Base-by-base conservation (phyloP, 2,797 vertebrate species). In the Hemitrygon akajei region DNA sequence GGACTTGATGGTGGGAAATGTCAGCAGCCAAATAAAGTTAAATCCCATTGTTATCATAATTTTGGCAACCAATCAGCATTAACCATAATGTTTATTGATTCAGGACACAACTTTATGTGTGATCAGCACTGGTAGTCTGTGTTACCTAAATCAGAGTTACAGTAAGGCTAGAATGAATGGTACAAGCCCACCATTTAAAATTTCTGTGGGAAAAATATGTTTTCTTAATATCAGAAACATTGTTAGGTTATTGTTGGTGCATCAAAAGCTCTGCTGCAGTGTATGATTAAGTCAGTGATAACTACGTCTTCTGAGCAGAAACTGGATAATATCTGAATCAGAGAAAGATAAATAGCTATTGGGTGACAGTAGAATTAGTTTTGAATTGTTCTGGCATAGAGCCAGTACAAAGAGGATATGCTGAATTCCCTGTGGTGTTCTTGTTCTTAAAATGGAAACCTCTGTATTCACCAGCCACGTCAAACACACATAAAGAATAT, bases 261-360 rank as follows among this genome's bases (percentile, higher is more conserved):
- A 3, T 89, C 58, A 30, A 69, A 22, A 18, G 34, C 22, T 34
- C 87, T 91, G 60, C 2, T 87, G 22, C 16, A 37, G n/a, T 60
- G 63, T 20, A 9, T 34, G 60, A 37, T 69, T 34, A 37, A 69
- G 34, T 10, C 60, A 91, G 87, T 34, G 87, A 66, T n/a, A 34
- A 63, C 30, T 66, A 40, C n/a, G 66, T 66, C 60, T 69, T 91
- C 69, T 34, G 69, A 91, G 87, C 6, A 11, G 60, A 91, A 91
- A 69, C 63, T 91, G 63, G 63, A 37, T 91, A 69, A 60, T 22
- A 84, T 84, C 58, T 84, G 81, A 84, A 84, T 58, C 47, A 84
- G 1, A 58, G 81, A 58, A 84, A 84, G 81, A 84, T 58, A 84
- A 58, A 84, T 84, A 58, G 47, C 81, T 84, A 27, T 12, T 25